Base-by-base conservation (phyloP, 1,140 invertebrate species). In the Bombus vancouverensis region DNA sequence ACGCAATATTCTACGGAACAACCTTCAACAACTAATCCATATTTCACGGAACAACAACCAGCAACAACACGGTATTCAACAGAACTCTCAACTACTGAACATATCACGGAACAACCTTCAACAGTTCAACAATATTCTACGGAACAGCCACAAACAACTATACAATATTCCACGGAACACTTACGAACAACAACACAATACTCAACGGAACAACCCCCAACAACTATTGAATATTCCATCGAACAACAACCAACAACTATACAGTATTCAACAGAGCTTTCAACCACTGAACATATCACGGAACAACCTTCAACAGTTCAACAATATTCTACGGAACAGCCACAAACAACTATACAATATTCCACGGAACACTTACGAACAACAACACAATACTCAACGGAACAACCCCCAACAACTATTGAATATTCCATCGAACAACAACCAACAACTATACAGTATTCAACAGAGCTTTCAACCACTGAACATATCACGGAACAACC, bases 381-480 rank as follows among this genome's bases (percentile, higher is more conserved):
- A 18, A 44, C 83, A 39, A 9, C 39, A 0, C 8, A 39, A 39
- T 39, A 10, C 0, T 0, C 8, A 39, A 39, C 39, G 39, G 39
- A 39, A 39, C 39, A 39, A 39, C 0, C 39, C 0, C 0, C 0
- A 39, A 39, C 39, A 39, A 39, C 39, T 39, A 39, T 0, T 39
- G 6, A 6, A 39, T 39, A 39, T 39, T 39, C 6, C 0, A 39
- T 4, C 0, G 39, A 39, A 39, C 65, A 83, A 37, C 1, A 0
- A 8, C n/a, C 57, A 22, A 65, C 77, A 13, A 62, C 4, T 37
- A 59, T 73, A 86, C 1, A 78, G 0, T 68, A 70, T 22, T 71
- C 79, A 9, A 83, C 86, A 57, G 81, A 87, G 73, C 73, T 66
- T 12, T 28, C 15, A 32, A 39, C 39, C 5, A 80, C 62, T n/a